Conservation (phyloP, 2,113 vertebrate species). For the Cervus canadensis region DNA sequence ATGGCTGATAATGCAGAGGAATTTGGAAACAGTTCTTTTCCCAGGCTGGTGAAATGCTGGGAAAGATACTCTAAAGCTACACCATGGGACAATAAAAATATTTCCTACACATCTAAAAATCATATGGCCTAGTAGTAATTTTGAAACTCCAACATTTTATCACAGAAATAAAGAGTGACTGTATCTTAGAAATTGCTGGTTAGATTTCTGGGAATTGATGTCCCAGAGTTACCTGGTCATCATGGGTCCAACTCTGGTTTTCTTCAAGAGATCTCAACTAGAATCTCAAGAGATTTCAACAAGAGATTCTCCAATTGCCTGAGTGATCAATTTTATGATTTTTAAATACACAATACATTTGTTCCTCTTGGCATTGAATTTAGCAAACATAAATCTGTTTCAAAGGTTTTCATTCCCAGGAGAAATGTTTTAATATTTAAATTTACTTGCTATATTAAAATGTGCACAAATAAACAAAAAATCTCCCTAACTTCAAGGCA, state of each 20-base stretch:
- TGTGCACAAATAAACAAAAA: background rate
- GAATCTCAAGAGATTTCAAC: background rate
- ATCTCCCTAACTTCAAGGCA: background rate
- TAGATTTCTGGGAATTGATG: background rate
- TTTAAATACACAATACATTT: background rate
- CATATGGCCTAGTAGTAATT: background rate
- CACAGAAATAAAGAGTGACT: background rate
- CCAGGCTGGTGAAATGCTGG: background rate
- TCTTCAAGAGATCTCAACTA: background rate
- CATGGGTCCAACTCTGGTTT: background rate
- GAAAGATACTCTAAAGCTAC: background rate
- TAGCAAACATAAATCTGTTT: background rate
- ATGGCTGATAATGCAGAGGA: background rate
- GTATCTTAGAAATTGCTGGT: background rate
- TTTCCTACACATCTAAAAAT: background rate
- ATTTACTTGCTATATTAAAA: background rate
- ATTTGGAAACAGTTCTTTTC: background rate
- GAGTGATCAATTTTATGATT: background rate
- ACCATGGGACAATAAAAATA: background rate
- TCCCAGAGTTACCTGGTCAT: background rate
- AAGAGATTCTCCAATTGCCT: background rate
- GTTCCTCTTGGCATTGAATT: background rate
- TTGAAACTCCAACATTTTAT: background rate
- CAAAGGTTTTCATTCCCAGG: background rate
- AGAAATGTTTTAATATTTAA: conserved; percentile 3